These are phyloP conservation scores for Lucilia sericata DNA, from an alignment of 1,140 invertebrate genomes.

Conservation along the genomic window DNA sequence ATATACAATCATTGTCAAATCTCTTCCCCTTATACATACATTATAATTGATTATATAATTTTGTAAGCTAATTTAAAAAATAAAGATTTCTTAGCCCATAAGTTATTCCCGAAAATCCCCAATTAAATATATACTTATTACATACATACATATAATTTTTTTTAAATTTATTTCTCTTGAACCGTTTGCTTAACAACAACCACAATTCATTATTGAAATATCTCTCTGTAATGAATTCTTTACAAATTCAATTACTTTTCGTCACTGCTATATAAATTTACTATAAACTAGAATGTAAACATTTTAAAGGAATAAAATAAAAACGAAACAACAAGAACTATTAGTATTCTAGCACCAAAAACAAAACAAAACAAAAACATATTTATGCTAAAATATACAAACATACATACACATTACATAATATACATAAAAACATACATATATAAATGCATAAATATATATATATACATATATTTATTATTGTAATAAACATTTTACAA, in stretches of 20 bases:
- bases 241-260: constrained; percentile 18
- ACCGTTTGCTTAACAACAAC: not conserved
- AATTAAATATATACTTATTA: not conserved
- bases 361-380: too few species aligned
- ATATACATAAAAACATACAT: not conserved
- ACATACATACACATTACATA: not conserved
- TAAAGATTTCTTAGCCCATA: not conserved
- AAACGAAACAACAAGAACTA: constrained; percentile 27
- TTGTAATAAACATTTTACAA: constrained; percentile 31
- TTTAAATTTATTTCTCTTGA: too few species aligned
- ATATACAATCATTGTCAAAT: not conserved
- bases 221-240: not conserved
- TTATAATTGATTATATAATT: not conserved
- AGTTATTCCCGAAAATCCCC: not conserved
- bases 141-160: not conserved
- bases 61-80: not conserved
- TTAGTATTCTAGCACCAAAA: constrained; percentile 44
- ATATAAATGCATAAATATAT: not conserved
- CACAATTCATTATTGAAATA: not conserved
- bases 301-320: not conserved
- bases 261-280: constrained; percentile 14
- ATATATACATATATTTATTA: constrained; percentile 30
- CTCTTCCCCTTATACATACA: not conserved
- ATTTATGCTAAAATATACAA: constrained; percentile 31
- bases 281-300: too few species aligned